Evolutionary conservation across 2,113 vertebrate species (phyloP), one percentile per base, ranked within the genome.

Genomic region (Loxodonta africana): DNA sequence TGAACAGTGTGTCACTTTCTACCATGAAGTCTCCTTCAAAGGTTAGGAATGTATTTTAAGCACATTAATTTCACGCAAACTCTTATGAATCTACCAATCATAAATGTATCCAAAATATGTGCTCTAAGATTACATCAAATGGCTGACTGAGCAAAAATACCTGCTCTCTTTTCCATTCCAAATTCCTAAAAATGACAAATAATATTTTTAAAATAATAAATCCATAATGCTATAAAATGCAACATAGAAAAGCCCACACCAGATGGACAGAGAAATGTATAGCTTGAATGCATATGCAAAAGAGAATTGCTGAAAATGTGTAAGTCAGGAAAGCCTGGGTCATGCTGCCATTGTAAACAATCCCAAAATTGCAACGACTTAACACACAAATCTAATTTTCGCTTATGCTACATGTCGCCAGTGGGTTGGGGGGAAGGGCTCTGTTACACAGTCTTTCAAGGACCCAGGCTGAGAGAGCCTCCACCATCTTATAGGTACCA

Each of bases 141-240:
- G 78, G 5, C 8, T 73, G 9, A 4, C 33, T 87, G 62, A 95
- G 26, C 30, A 95, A 91, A 41, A 93, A n/a, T 53, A 37, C 5
- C 12, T 87, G 2, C 6, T 6, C 2, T 10, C 14, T 23, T 83
- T 10, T 51, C 26, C 10, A 62, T 6, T 11, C 20, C 20, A 90
- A 69, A 69, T 48, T 6, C 23, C 9, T 94, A 82, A 85, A 94
- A 76, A 51, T 48, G n/a, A 81, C 8, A 46, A 60, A 60, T 44
- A 82, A 76, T 33, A 33, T 73, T 90, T 94, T 62, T 10, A 69
- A 97, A 91, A 26, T n/a, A 71, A 92, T 33, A 86, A 96, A 91
- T 82, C 5, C 0, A n/a, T 26, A n/a, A 63, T n/a, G 53, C 57
- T 63, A 37, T 57, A 33, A 23, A 87, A 88, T 74, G 44, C 37